phyloP scores from a whole-genome alignment of 2,888 invertebrate genomes.

The Watsonalla cultraria region DNA sequence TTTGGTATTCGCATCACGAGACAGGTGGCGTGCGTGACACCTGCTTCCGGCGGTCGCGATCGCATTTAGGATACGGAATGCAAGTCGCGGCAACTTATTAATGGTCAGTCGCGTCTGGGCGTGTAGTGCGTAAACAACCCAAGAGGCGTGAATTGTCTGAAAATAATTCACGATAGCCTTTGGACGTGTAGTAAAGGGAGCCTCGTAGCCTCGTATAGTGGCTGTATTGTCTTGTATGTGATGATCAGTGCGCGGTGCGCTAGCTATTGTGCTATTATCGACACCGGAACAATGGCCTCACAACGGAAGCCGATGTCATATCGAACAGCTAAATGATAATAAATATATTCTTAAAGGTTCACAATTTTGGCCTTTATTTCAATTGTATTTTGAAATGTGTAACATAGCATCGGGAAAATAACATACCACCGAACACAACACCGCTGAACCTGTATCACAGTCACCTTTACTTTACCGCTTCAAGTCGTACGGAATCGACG shows the following conservation, averaged over 20 bases:
- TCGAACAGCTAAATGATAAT: constrained; percentile 25
- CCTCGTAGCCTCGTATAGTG: not conserved
- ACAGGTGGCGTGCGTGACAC: constrained; percentile 59
- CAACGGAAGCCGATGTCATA: constrained; percentile 27
- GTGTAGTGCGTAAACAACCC: constrained; percentile 15
- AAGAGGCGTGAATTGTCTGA: not conserved
- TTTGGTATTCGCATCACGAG: constrained; percentile 56
- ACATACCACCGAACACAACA: not conserved
- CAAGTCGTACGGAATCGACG: constrained; percentile 13
- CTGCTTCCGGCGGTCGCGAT: constrained; percentile 54
- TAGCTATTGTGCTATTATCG: constrained; percentile 24
- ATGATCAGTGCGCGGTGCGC: constrained; percentile 9
- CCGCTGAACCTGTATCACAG: not conserved
- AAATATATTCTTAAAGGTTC: not conserved
- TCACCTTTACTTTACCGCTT: not conserved
- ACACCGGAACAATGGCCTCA: constrained; percentile 25
- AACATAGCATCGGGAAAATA: not conserved
- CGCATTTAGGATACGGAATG: constrained; percentile 41
- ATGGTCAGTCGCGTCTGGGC: constrained; percentile 30
- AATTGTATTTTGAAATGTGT: not conserved
- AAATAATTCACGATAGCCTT: not conserved
- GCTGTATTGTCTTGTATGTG: not conserved
- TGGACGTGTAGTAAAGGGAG: not conserved
- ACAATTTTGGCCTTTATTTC: not conserved
- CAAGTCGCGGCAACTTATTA: constrained; percentile 19